Evolutionary conservation across 2,888 invertebrate species (phyloP), one percentile per base, ranked within the genome.

Genomic region (Erebia palarica): DNA sequence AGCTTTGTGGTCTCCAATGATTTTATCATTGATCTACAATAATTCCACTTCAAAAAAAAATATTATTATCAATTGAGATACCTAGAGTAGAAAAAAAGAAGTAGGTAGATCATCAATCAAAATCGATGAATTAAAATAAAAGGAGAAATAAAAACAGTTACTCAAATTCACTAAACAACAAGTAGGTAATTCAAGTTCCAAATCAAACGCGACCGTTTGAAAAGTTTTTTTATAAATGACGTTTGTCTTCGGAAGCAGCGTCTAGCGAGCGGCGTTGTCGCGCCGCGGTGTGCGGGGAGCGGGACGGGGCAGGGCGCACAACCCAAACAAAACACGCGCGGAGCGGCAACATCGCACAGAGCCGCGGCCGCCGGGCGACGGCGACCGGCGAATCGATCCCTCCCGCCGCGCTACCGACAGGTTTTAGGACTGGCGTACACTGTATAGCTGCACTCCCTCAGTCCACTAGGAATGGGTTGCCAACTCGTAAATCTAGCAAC

Each of bases 271-370:
- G 72, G 58, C 72, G 65, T 47, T 47, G 51, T 73, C 79, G 78
- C 76, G 14, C 4, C 16, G 44, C 61, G 61, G 13, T n/a, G 47
- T 18, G 67, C 61, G 70, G 67, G 70, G 68, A 11, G 49, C 16
- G 55, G 36, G 42, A 77, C 76, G 77, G 85, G 87, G 85, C 86
- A 83, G 76, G 81, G 81, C 82, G 81, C 81, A 78, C 87, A 87
- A 91, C 90, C 91, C 90, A 92, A 91, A 92, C 91, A 91, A 90
- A 86, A 86, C 85, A 84, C 81, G 85, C 81, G 84, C 87, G 83
- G 85, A 85, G 82, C 85, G 92, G 89, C 92, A 91, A 91, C 92
- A 82, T 77, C 88, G 91, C 91, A 76, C 78, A 13, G 10, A 18
- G 58, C n/a, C 11, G 13, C 11, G 10, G 4, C 65, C 69, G 76